Evolutionary conservation across 1,140 invertebrate species (phyloP).

Genomic region (Tetramorium alpestre): DNA sequence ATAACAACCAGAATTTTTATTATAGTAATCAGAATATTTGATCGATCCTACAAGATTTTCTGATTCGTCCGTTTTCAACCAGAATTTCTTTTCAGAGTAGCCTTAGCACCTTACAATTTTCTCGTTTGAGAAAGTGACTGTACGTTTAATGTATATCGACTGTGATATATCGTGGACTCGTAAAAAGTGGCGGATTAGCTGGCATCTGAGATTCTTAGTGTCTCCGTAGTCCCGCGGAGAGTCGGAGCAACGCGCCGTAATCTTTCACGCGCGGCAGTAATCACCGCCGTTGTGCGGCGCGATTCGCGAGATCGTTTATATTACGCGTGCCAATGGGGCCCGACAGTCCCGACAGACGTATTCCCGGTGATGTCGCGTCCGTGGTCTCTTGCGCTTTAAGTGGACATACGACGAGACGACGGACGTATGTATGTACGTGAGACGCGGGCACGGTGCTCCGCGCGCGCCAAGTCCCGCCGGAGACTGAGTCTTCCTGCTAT

Average conservation of each 20-base stretch:
- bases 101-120: not conserved
- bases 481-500: constrained; percentile 65
- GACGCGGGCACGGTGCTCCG: constrained; percentile 12
- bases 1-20: too few species aligned
- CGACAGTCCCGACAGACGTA: constrained; percentile 68
- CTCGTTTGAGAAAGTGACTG: not conserved
- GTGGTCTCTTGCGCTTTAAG: constrained; percentile 62
- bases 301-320: constrained; percentile 63
- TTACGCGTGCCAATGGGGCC: constrained; percentile 64
- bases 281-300: constrained; percentile 63
- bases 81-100: too few species aligned
- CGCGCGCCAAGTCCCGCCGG: constrained; percentile 25
- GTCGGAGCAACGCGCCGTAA: not conserved
- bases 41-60: too few species aligned
- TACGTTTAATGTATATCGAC: not conserved
- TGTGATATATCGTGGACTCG: not conserved
- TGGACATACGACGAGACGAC: constrained; percentile 51
- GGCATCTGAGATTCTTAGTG: not conserved
- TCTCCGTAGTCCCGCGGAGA: not conserved
- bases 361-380: constrained; percentile 45
- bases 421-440: not conserved
- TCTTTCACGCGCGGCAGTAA: constrained; percentile 41
- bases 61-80: too few species aligned
- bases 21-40: too few species aligned
- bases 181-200: not conserved